These are phyloP conservation scores for Phalacrocorax pelagicus DNA, from an alignment of 2,113 vertebrate genomes.

Conservation along the genomic window DNA sequence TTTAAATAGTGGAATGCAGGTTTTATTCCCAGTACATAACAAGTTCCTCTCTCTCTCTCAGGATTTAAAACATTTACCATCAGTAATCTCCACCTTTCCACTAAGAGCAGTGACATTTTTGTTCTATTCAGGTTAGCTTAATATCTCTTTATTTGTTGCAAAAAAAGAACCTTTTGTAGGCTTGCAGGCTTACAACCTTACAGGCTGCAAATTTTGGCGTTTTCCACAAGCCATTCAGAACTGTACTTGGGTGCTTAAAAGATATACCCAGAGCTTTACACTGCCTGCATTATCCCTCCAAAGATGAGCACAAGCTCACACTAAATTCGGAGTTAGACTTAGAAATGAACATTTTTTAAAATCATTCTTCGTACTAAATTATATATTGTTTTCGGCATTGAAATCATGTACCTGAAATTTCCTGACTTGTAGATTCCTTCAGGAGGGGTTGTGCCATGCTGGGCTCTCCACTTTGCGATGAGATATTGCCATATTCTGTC, in stretches of 20 bases:
- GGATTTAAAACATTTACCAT: neutral
- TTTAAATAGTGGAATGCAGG: neutral
- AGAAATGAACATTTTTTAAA: neutral
- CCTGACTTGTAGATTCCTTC: neutral
- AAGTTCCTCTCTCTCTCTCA: neutral
- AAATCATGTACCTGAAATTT: neutral
- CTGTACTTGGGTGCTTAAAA: neutral
- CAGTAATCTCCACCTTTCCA: neutral
- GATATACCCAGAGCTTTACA: neutral
- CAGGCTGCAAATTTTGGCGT: neutral
- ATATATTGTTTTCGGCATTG: neutral
- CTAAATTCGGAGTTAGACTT: constrained; percentile 18
- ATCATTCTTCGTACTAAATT: neutral
- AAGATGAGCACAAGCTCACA: neutral
- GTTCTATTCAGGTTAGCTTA: neutral
- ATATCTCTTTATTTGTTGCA: neutral
- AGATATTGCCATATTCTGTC: neutral
- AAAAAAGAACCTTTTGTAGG: neutral
- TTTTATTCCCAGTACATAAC: neutral
- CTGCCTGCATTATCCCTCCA: neutral
- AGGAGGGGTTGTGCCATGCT: neutral
- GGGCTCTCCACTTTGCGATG: neutral
- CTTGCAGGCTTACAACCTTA: neutral
- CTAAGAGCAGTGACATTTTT: neutral
- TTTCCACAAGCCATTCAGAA: neutral